Base-by-base conservation (phyloP, 2,797 vertebrate species). In the Meda fulgida region DNA sequence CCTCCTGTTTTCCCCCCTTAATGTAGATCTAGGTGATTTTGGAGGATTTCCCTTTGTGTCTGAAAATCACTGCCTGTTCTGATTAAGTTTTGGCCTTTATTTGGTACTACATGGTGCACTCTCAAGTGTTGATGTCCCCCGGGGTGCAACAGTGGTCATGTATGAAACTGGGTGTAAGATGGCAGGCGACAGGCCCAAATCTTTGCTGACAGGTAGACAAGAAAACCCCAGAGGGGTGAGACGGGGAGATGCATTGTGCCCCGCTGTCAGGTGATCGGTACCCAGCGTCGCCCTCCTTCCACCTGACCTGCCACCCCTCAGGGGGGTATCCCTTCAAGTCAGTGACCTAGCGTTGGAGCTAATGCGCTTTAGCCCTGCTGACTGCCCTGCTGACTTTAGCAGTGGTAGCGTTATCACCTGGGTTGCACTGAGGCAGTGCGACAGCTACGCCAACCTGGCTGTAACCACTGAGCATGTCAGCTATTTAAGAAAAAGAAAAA, bases 131-230 rank as follows among this genome's bases (percentile, higher is more conserved):
- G 46, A 78, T 84, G 36, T 78, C 80, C 21, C 82, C 43, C 2
- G 4, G 55, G 31, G 40, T 31, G 48, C 40, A 71, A 26, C 7
- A 11, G n/a, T 66, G 81, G 84, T 86, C 16, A n/a, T 81, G 73
- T 88, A 84, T 83, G 76, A 85, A 84, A 84, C 58, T 19, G 43
- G 55, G 51, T 40, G 66, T 63, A 40, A 84, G 86, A 83, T 38
- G 69, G 80, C 67, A 48, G 40, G 16, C 4, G 55, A 84, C 40
- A 60, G 66, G 29, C 23, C 48, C 58, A 85, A 88, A 90, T 90
- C 89, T 87, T 78, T 26, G 5, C 60, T 86, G 88, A 89, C 89
- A 89, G 79, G 73, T 84, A 83, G 86, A 84, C 85, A 43, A 60
- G 46, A 75, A 86, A 83, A 55, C 65, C 85, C 88, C 26, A 0